Evolutionary conservation across 2,797 vertebrate genomes (phyloP), one percentile per base, ranked within the genome.

Genomic region (Pampus argenteus): DNA sequence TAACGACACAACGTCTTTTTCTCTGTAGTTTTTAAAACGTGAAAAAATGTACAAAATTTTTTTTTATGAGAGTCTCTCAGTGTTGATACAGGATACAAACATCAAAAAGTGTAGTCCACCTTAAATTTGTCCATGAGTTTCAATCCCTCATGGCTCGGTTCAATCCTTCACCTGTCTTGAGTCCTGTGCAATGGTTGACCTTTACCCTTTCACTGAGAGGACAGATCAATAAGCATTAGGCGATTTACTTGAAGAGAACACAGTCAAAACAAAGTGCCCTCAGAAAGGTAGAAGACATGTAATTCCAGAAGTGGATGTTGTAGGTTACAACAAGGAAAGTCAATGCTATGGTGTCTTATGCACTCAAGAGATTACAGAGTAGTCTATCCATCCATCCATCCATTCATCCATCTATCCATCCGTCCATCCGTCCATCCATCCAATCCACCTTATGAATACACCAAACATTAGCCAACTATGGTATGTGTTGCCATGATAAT

Each of bases 401-500:
- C 38, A 8, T 34, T 10, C 31, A 11, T 34, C 31, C 5, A 6
- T 31, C 29, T 9, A 31, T 31, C 29, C 29, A 0, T 31, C 29
- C 29, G 9, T 31, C 29, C 29, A 31, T 31, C 34, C 10, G n/a
- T n/a, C n/a, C n/a, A n/a, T n/a, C n/a, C n/a, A n/a, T n/a, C n/a
- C n/a, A n/a, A 67, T 45, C 65, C 57, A 70, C 42, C 49, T 67
- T 44, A 81, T 68, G 81, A 73, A 86, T 74, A 81, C 73, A 23
- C 66, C 23, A 62, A 73, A 66, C 69, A 18, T 44, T 69, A 42
- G 70, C 63, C 3, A 9, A 40, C 76, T 63, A 55, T 42, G 38
- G 74, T 63, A 55, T 42, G 38, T 2, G 82, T 88, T 89, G 74
- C 86, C 74, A 89, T 85, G 82, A 79, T 78, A 88, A 84, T 79